These are phyloP conservation scores for Sarcoramphus papa DNA, from an alignment of 2,797 vertebrate species.

Conservation along the genomic window DNA sequence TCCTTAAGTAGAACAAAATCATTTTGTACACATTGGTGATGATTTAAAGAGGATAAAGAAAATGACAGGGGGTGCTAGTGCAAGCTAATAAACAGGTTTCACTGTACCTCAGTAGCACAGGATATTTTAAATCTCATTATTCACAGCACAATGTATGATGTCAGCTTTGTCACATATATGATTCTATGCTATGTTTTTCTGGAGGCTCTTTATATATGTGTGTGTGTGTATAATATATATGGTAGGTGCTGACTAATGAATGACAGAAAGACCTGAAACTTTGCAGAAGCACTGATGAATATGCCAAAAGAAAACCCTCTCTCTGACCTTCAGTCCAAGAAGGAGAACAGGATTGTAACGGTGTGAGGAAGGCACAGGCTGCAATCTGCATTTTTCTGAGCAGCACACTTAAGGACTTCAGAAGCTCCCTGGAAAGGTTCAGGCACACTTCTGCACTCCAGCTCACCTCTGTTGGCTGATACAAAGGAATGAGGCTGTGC, in stretches of 20 bases:
- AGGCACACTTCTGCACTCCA: background rate
- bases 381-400: background rate
- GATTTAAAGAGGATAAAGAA: constrained; percentile 29
- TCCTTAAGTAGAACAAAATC: constrained; percentile 53
- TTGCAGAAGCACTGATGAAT: background rate
- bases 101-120: background rate
- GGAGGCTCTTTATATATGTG: background rate
- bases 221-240: background rate
- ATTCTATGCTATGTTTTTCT: background rate
- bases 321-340: background rate
- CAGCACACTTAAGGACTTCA: background rate
- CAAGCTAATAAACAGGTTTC: background rate
- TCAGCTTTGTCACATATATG: background rate
- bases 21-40: background rate
- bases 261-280: background rate
- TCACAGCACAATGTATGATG: background rate
- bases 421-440: background rate
- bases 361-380: background rate
- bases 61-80: background rate
- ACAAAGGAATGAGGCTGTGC: background rate
- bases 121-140: background rate
- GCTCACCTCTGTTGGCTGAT: accelerated
- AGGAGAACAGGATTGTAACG: background rate
- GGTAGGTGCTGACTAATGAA: background rate
- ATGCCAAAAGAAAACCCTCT: background rate